Percentiles rank a stretch among this genome's conserved stretches.
phyloP scores from a whole-genome alignment of 2,888 invertebrate genomes.

The Geophilus truncorum region DNA sequence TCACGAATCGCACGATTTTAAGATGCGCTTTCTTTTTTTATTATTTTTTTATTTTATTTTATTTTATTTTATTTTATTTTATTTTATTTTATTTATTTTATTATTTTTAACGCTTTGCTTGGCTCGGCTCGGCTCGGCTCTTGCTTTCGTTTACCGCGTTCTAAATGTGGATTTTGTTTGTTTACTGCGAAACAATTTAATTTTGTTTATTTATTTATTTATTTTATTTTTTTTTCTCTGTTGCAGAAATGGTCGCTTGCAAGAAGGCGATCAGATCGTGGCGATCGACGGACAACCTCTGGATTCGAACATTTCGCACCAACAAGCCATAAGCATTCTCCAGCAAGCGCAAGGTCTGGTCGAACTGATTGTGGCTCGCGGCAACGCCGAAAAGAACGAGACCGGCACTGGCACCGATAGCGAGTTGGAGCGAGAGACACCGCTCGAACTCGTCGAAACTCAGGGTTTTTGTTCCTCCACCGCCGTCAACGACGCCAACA shows the following conservation, averaged over 20 bases:
- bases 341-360: conserved; percentile 63
- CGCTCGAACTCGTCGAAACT: conserved; percentile 45
- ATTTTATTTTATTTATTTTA: too few relatives aligned
- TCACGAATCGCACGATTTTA: not conserved
- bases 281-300: conserved; percentile 74
- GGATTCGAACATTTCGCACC: conserved; percentile 68
- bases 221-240: not conserved
- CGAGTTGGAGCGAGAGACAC: conserved; percentile 39
- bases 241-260: conserved; percentile 61
- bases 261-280: conserved; percentile 76
- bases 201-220: not conserved
- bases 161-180: not conserved
- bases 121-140: too few relatives aligned
- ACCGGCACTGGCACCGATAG: too few relatives aligned
- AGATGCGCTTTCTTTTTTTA: not conserved
- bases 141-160: too few relatives aligned
- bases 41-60: too few relatives aligned
- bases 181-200: not conserved
- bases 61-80: too few relatives aligned
- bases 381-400: conserved; percentile 39
- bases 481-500: conserved; percentile 62
- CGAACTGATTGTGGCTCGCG: conserved; percentile 49
- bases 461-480: conserved; percentile 55
- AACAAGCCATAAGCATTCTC: conserved; percentile 70
- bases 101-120: too few relatives aligned